Evolutionary conservation across 2,797 vertebrate species (phyloP), one percentile per base, ranked within the genome.

Genomic region (Propithecus deckenii): DNA sequence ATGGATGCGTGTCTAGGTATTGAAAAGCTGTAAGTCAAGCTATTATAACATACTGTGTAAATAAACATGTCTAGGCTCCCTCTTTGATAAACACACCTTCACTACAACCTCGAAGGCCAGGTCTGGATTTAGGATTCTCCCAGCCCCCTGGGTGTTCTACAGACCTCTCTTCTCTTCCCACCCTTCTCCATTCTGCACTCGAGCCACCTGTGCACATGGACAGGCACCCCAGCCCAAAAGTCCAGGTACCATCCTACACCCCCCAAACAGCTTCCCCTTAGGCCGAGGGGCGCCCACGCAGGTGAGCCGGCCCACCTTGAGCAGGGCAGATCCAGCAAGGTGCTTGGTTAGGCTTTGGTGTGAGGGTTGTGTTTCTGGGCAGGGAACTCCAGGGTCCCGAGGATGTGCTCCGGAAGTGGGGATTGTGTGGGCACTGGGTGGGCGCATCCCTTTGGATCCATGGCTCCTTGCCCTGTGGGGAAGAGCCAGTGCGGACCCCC

Each of bases 391-490:
- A 20, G 25, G 52, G 59, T 35, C 79, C 79, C 13, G 2, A n/a
- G 25, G 32, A 32, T 1, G 0, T 41, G 67, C 2, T 35, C 23
- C 10, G 38, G 85, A 87, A 78, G n/a, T 28, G 12, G 20, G 5
- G 52, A 30, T 9, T 8, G 0, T 67, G 14, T 50, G 38, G n/a
- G 41, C 11, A 14, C 87, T 52, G 32, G 1, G 55, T 7, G 30
- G 59, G 22, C 17, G 10, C 20, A 35, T 50, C 10, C 55, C 83
- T 50, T 9, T 23, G 8, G 28, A 20, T 30, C 41, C 52, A 20
- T 0, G 18, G 41, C 28, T 35, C 28, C n/a, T 38, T 18, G 69
- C 11, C 14, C 41, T 3, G 2, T 9, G 30, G 18, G 48, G 20
- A 38, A 85, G 57, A 55, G 14, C 38, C 69, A 1, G n/a, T 1